Evolutionary conservation across 1,140 invertebrate species (phyloP).

Genomic region (Zaprionus tsacasi): DNA sequence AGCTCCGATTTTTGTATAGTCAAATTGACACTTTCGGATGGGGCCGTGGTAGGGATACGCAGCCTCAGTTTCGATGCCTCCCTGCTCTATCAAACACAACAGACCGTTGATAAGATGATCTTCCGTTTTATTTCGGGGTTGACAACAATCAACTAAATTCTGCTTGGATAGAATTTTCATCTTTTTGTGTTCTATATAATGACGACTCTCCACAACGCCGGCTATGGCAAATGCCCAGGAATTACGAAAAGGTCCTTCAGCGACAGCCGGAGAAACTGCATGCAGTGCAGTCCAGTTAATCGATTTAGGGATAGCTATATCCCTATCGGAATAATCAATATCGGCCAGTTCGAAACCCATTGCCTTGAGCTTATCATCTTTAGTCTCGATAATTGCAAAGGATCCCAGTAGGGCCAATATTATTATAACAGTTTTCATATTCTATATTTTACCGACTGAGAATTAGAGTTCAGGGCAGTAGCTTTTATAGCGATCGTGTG

Average conservation of each 20-base stretch:
- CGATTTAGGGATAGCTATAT: background rate
- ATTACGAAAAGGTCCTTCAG: slow-evolving; percentile 11
- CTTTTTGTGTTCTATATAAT: background rate
- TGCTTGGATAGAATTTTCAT: slow-evolving; percentile 27
- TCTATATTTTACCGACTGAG: too few relatives aligned
- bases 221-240: slow-evolving; percentile 33
- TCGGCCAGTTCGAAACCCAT: background rate
- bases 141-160: slow-evolving; percentile 27
- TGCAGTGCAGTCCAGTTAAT: slow-evolving; percentile 24
- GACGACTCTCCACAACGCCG: slow-evolving; percentile 26
- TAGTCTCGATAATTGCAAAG: too few relatives aligned
- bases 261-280: slow-evolving; percentile 8
- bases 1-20: background rate
- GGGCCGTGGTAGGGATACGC: slow-evolving; percentile 16
- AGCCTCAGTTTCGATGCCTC: slow-evolving; percentile 18
- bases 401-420: too few relatives aligned
- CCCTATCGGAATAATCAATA: too few relatives aligned
- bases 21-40: background rate
- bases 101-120: background rate
- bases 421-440: too few relatives aligned
- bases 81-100: background rate
- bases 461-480: too few relatives aligned
- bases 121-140: background rate
- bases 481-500: too few relatives aligned
- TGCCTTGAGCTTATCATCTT: too few relatives aligned